Conservation (phyloP, 2,113 vertebrate species). For the Pelecanus crispus region DNA sequence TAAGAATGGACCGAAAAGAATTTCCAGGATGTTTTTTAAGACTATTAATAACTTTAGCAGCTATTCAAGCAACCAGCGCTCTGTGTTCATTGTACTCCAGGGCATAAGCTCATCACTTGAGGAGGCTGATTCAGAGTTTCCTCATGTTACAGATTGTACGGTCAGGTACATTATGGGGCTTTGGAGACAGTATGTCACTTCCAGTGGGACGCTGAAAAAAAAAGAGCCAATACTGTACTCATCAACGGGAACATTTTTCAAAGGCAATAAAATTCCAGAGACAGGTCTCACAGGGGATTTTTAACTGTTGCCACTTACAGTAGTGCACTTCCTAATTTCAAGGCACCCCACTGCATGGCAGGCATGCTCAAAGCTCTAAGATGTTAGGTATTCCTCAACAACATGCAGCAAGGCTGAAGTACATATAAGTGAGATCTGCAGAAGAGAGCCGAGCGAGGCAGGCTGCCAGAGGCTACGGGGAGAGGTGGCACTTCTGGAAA, state of each 20-base stretch:
- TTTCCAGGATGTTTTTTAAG: constrained; percentile 65
- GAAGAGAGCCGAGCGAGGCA: not conserved
- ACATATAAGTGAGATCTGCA: not conserved
- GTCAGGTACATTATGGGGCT: not conserved
- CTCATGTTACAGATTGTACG: not conserved
- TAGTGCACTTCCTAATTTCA: not conserved
- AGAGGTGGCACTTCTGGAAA: not conserved
- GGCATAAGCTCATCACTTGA: not conserved
- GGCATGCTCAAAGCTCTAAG: not conserved
- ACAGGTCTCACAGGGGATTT: not conserved
- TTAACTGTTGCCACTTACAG: not conserved
- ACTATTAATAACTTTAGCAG: constrained; percentile 53
- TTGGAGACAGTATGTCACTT: not conserved
- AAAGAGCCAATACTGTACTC: not conserved
- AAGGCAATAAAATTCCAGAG: not conserved
- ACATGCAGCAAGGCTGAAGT: not conserved
- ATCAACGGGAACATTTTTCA: not conserved
- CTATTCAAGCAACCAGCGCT: constrained; percentile 17
- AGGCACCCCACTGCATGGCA: not conserved
- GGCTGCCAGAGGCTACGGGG: not conserved
- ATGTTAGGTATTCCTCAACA: not conserved
- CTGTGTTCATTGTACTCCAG: not conserved
- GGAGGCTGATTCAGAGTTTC: not conserved
- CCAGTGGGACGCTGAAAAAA: not conserved
- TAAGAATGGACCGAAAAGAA: constrained; percentile 56